Evolutionary conservation across 2,113 vertebrate genomes (phyloP).

Genomic region (Micromys minutus): DNA sequence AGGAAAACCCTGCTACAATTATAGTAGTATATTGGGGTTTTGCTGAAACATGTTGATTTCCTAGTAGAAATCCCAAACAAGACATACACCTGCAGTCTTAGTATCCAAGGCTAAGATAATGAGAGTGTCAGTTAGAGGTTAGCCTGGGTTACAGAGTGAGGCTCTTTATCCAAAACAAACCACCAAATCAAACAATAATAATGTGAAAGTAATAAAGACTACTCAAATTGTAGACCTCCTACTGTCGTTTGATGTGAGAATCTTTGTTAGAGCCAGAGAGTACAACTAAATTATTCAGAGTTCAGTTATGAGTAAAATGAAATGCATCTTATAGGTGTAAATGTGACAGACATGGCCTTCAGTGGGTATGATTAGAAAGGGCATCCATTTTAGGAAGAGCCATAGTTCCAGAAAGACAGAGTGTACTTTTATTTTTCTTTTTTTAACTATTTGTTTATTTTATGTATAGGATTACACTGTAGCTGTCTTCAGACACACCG

Average conservation of each 20-base stretch:
- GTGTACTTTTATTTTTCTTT: background rate
- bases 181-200: background rate
- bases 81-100: background rate
- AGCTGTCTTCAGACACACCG: too few relatives aligned
- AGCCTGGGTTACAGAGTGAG: background rate
- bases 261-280: background rate
- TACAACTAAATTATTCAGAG: slow-evolving; percentile 13
- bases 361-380: background rate
- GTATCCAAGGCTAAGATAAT: background rate
- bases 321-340: background rate
- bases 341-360: background rate
- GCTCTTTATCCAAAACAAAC: background rate
- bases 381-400: background rate
- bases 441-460: too few relatives aligned
- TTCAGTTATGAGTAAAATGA: background rate
- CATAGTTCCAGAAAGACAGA: background rate
- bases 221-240: background rate
- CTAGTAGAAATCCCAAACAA: background rate
- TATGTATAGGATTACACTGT: too few relatives aligned
- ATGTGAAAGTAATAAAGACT: background rate
- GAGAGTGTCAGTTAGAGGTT: background rate
- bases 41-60: background rate
- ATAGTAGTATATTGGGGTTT: background rate
- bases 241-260: background rate
- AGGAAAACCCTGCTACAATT: background rate